Base-by-base conservation (phyloP, 2,797 vertebrate species). In the Urocyon cinereoargenteus region DNA sequence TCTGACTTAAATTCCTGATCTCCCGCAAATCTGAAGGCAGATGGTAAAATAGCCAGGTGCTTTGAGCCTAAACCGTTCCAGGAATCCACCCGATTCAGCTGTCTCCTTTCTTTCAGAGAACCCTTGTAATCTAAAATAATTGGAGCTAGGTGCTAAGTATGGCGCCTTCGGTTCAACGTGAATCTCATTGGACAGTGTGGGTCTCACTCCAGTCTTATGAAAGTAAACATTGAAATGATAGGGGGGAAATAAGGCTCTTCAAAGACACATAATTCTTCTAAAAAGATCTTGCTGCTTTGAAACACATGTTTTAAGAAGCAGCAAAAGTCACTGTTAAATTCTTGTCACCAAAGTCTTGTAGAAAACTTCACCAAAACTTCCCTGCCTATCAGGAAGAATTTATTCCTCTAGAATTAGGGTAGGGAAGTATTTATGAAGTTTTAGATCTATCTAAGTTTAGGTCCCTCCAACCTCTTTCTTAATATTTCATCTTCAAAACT, bases 401-500 rank as follows among this genome's bases (percentile, higher is more conserved):
- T 97, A 61, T 90, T 83, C 10, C 36, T 96, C 40, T 75, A 26
- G 40, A 75, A 19, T 78, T 78, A 95, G 94, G 83, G 8, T 45
- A 90, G 82, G 14, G 34, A 93, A 88, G 62, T 26, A 49, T 93
- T 79, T 87, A 68, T 31, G 85, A 96, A 97, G 96, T 70, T 34
- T 45, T 96, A 93, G n/a, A 49, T 89, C 88, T 96, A 5, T 91
- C 19, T 94, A 31, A 94, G 57, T 93, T 95, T 86, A 90, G 55
- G 40, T 90, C 90, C 34, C 86, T 90, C 66, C 91, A 96, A 93
- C 62, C 49, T 51, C 61, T 96, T 94, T 82, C 93, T 96, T 96
- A 93, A 97, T 91, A 91, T 95, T 94, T 64, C 84, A 62, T 79
- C 84, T 96, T 97, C 72, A 81, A 51, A 97, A 94, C 91, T 84